Evolutionary conservation across 2,113 vertebrate genomes (phyloP).

Genomic region (Zapus hudsonius): DNA sequence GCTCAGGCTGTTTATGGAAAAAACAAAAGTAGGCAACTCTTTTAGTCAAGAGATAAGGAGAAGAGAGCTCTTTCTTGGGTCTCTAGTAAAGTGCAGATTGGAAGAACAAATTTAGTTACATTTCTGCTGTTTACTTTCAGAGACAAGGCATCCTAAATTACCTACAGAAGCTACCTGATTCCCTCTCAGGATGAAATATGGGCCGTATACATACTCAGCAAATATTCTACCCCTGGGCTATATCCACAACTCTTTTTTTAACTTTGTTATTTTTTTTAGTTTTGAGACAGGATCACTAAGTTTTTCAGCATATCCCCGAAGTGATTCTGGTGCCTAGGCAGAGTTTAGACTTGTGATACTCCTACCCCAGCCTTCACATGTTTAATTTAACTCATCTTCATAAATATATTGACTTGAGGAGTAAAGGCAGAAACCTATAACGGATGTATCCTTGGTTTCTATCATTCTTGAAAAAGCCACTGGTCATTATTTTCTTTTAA

Average conservation of each 20-base stretch:
- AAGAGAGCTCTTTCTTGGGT: too few relatives aligned
- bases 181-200: too few relatives aligned
- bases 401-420: neutral
- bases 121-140: too few relatives aligned
- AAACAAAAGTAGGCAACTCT: too few relatives aligned
- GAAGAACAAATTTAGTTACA: too few relatives aligned
- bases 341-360: neutral
- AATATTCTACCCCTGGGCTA: neutral
- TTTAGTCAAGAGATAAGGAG: too few relatives aligned
- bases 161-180: too few relatives aligned
- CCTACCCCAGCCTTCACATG: neutral
- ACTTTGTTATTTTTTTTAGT: neutral
- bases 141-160: too few relatives aligned
- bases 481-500: neutral
- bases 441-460: neutral
- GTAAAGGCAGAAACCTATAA: fast-evolving
- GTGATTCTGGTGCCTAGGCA: neutral
- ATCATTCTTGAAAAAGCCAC: neutral
- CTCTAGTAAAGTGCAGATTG: too few relatives aligned
- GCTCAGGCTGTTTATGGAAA: too few relatives aligned
- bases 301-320: neutral
- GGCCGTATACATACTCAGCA: neutral
- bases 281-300: neutral
- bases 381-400: neutral
- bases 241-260: neutral